Conservation (phyloP, 2,888 invertebrate genomes). For the Oscheius sp. region DNA sequence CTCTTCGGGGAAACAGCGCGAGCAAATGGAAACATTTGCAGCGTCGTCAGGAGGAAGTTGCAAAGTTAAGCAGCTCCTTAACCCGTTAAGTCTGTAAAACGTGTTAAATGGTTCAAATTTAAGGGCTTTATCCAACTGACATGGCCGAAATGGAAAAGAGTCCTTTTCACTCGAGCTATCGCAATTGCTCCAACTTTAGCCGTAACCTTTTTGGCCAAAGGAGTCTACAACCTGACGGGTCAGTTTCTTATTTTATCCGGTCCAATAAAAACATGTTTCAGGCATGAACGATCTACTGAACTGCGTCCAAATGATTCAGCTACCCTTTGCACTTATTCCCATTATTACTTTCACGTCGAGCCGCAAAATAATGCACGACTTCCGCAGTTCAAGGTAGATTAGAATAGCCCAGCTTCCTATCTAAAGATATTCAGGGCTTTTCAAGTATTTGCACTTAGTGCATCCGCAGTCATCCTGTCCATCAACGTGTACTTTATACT, state of each 20-base stretch:
- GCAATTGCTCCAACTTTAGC: constrained; percentile 81
- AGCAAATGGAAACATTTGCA: not conserved
- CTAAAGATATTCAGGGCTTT: constrained; percentile 74
- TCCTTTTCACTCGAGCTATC: constrained; percentile 85
- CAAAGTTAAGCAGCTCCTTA: too few relatives aligned
- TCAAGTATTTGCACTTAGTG: constrained; percentile 80
- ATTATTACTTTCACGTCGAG: constrained; percentile 88
- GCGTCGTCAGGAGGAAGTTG: not conserved
- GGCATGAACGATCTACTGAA: constrained; percentile 87
- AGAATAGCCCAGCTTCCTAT: not conserved
- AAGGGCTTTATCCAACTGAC: constrained; percentile 85
- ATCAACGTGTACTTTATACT: constrained; percentile 86
- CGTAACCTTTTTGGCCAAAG: constrained; percentile 74
- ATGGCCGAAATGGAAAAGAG: constrained; percentile 89
- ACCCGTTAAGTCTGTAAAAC: not conserved
- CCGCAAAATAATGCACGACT: constrained; percentile 85
- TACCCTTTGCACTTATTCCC: constrained; percentile 88
- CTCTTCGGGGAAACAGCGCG: too few relatives aligned
- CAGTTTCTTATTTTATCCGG: not conserved
- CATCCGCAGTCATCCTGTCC: constrained; percentile 82
- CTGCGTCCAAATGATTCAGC: constrained; percentile 77
- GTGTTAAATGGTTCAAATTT: constrained; percentile 15
- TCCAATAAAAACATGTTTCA: constrained; percentile 8
- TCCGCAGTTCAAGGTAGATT: constrained; percentile 82
- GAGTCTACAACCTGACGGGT: constrained; percentile 67